Base-by-base conservation (phyloP, 2,888 invertebrate species). In the Frankliniella fusca region DNA sequence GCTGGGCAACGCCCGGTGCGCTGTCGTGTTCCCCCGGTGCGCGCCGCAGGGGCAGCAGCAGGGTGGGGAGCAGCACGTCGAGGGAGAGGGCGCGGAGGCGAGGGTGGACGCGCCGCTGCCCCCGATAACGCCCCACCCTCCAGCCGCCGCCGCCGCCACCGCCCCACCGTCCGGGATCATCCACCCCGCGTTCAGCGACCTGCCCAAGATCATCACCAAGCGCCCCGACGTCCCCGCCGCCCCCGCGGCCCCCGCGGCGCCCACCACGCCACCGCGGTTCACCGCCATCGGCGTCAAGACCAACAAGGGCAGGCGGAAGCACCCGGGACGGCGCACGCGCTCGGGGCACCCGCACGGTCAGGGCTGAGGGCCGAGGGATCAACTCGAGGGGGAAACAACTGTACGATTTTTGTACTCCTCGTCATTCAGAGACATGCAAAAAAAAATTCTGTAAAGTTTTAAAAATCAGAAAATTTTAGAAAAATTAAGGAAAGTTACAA, bases 261-360 rank as follows among this genome's bases (percentile, higher is more conserved):
- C 11, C 54, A 8, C 15, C 54, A 8, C 11, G n/a, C 23, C 70
- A 2, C 23, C 70, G 23, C 20, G 9, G 23, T 70, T n/a, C 70
- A 70, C 70, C 70, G 70, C 70, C 70, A 70, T 70, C 70, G 70
- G 70, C 70, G 70, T 70, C 70, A 70, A 70, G 70, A 70, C 70
- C 9, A 23, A 23, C 70, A 23, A 23, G n/a, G 70, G 70, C 70
- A 70, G 23, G 23, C 20, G 23, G 70, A n/a, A 23, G 70, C 70
- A 23, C 38, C 38, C 38, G 38, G 38, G 3, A 5, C 38, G 38
- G 38, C 38, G 38, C 2, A 38, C 38, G 38, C 38, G 38, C 38
- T 2, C 38, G 38, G 38, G 38, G 3, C 38, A 38, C 38, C 38
- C 38, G 2, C 38, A 38, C 38, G 38, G 38, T 5, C 38, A 38